A percentile compares a stretch with the other conserved stretches of the same genome.
phyloP scores from a whole-genome alignment of 2,888 invertebrate species.

The Dolichopus griseipennis region DNA sequence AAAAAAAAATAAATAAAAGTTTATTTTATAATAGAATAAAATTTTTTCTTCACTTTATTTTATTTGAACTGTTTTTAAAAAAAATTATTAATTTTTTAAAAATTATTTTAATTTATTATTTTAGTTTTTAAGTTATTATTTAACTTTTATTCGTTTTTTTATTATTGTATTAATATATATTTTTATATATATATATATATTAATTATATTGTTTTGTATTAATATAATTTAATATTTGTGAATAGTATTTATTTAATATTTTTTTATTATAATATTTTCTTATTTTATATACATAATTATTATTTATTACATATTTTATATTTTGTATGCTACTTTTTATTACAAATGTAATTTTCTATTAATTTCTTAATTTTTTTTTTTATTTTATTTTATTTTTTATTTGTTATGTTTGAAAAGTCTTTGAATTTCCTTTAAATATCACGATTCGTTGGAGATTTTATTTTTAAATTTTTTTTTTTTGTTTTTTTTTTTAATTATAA shows the following conservation, averaged over 20 bases:
- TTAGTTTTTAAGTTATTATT: too few species aligned
- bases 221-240: too few species aligned
- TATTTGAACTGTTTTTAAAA: too few species aligned
- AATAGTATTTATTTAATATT: too few species aligned
- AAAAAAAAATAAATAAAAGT: too few species aligned
- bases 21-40: too few species aligned
- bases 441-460: conserved; percentile 16
- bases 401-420: conserved; percentile 16
- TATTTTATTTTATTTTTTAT: conserved; percentile 15
- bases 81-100: too few species aligned
- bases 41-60: too few species aligned
- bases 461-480: conserved; percentile 18
- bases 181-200: conserved; percentile 12
- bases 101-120: too few species aligned
- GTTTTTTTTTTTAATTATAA: conserved; percentile 20
- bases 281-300: neutral
- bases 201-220: too few species aligned
- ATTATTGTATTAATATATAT: conserved; percentile 15
- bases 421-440: conserved; percentile 16
- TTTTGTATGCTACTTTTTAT: neutral
- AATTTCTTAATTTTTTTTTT: conserved; percentile 13
- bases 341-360: conserved; percentile 15
- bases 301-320: neutral
- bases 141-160: too few species aligned
- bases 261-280: neutral